Conservation (phyloP, 2,113 vertebrate species). For the Apteryx mantelli region DNA sequence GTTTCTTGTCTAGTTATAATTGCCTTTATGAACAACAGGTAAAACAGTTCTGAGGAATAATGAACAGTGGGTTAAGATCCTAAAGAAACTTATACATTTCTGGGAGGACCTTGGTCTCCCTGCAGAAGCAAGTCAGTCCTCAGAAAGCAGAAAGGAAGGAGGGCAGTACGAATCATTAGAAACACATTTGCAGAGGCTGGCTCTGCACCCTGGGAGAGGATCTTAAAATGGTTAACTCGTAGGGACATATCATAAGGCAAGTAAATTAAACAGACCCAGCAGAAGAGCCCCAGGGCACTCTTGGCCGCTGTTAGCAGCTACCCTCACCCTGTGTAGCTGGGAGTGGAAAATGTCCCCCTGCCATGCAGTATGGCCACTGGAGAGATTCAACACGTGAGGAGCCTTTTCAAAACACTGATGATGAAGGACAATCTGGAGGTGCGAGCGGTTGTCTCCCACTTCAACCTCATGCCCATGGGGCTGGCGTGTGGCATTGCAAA, state of each 20-base stretch:
- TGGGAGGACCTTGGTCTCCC: neutral
- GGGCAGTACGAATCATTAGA: rapidly evolving
- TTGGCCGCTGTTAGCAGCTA: neutral
- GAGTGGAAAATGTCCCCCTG: neutral
- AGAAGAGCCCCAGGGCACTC: neutral
- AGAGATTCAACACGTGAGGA: neutral
- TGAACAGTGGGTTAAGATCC: neutral
- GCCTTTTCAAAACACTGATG: neutral
- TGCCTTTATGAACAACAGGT: neutral
- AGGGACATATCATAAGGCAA: no score
- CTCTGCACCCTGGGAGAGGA: neutral
- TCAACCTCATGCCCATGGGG: rapidly evolving
- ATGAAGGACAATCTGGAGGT: neutral
- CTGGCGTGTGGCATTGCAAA: neutral
- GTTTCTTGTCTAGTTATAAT: neutral
- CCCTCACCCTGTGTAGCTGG: no score
- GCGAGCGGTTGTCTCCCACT: neutral
- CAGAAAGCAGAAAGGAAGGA: neutral
- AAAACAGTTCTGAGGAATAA: neutral
- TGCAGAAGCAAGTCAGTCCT: neutral
- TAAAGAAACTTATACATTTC: neutral
- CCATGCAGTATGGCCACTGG: neutral
- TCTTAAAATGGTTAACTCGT: neutral
- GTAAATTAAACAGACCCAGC: neutral
- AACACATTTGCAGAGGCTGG: neutral